These are phyloP conservation scores for Orthonyx spaldingii DNA, from an alignment of 2,113 vertebrate genomes.

Conservation along the genomic window DNA sequence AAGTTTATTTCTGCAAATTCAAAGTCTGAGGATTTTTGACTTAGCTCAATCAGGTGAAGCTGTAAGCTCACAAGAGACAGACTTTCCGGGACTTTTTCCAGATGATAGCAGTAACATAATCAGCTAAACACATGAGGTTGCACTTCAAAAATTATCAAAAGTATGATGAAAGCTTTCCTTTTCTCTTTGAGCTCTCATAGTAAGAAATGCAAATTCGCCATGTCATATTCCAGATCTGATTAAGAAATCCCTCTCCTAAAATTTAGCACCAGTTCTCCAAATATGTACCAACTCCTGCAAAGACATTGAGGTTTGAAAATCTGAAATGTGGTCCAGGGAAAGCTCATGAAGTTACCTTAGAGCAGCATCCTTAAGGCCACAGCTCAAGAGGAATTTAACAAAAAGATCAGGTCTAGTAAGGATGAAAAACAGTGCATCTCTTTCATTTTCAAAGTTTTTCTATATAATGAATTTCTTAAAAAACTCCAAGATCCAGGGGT, in stretches of 20 bases:
- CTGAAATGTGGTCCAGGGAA: background rate
- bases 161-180: background rate
- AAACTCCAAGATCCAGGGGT: background rate
- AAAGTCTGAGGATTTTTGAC: background rate
- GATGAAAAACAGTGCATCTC: background rate
- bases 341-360: background rate
- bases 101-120: background rate
- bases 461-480: background rate
- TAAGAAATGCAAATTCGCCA: background rate
- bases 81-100: background rate
- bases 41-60: background rate
- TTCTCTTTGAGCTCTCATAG: background rate
- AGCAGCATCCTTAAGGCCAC: background rate
- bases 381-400: background rate
- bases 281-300: background rate
- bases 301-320: background rate
- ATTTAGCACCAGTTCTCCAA: background rate
- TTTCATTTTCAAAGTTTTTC: background rate
- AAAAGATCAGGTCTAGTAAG: background rate
- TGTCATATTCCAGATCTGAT: background rate
- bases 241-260: background rate
- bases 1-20: background rate
- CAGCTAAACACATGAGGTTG: background rate
- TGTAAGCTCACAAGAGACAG: background rate
- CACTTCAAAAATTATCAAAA: background rate